Evolutionary conservation across 2,797 vertebrate genomes (phyloP).

Genomic region (Sebastiscus tertius): DNA sequence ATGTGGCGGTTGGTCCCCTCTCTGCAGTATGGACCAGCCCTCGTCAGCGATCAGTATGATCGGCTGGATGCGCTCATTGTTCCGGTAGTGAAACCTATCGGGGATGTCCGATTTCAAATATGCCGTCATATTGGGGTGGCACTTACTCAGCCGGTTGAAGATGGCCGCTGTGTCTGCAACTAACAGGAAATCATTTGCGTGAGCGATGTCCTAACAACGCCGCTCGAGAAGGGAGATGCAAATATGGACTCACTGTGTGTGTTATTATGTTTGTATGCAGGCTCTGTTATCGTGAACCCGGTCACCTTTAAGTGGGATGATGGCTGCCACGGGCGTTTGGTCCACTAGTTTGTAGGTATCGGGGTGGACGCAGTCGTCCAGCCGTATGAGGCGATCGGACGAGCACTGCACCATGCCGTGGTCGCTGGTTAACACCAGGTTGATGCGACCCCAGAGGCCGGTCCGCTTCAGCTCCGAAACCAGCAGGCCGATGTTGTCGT

Average conservation of each 20-base stretch:
- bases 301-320: conserved; percentile 87
- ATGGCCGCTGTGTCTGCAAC: conserved; percentile 79
- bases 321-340: conserved; percentile 85
- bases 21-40: conserved; percentile 93
- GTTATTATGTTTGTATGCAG: background rate
- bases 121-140: conserved; percentile 85
- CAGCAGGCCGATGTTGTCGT: conserved; percentile 87
- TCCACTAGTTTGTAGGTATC: conserved; percentile 87
- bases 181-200: background rate
- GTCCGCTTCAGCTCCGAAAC: conserved; percentile 80
- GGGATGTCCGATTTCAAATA: conserved; percentile 91
- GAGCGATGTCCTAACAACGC: background rate
- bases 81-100: conserved; percentile 89
- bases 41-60: conserved; percentile 93
- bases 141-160: conserved; percentile 83
- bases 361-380: conserved; percentile 85
- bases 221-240: too few relatives aligned
- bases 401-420: conserved; percentile 96
- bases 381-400: conserved; percentile 82
- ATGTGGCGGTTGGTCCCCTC: conserved; percentile 68
- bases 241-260: too few relatives aligned
- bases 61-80: conserved; percentile 87
- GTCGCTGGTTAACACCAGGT: conserved; percentile 93
- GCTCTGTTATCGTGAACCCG: background rate
- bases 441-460: conserved; percentile 90